Base-by-base conservation (phyloP, 2,113 vertebrate genomes). In the Lonchura striata region DNA sequence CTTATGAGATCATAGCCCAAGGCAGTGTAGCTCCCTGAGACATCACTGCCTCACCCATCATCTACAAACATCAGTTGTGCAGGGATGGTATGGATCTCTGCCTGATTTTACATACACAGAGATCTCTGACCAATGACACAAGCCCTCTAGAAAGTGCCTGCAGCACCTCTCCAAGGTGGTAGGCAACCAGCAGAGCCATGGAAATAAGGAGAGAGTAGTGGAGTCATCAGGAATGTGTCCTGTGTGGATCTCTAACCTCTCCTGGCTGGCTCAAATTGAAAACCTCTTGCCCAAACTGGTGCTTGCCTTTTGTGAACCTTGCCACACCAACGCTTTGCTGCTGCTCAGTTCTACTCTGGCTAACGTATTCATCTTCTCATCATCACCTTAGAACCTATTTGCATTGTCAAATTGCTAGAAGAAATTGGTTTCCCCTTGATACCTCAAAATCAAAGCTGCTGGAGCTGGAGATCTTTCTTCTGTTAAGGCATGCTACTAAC, bases 91-190 rank as follows among this genome's bases (percentile, higher is more conserved):
- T 4, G 1, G 72, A 80, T 92, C 75, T 95, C 95, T 88, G 86
- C 76, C 87, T 72, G 12, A 78, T 92, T 95, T 94, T 93, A 94
- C 92, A 93, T 78, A 88, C 35, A 69, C 80, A 64, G 74, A 64
- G 82, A 94, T 96, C 95, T 95, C 86, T 92, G 81, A 88, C 76
- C 90, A 97, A 96, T 97, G 96, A 84, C 88, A 90, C 50, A 87
- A 94, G 31, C 85, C 70, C 91, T 93, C 87, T 85, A 79, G 82
- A 92, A 86, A 96, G 27, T 54, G 93, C 91, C 95, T 92, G 20
- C 42, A 96, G 92, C 80, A 80, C 23, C 78, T 93, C 78, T 92
- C 74, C 7, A 0, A 64, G 65, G 84, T 79, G 88, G 85, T 44
- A 85, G 69, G 33, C 68, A 76, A 81, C 28, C 49, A 86, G 59